Conservation (phyloP, 2,888 invertebrate genomes). For the Marronus borbonicus region DNA sequence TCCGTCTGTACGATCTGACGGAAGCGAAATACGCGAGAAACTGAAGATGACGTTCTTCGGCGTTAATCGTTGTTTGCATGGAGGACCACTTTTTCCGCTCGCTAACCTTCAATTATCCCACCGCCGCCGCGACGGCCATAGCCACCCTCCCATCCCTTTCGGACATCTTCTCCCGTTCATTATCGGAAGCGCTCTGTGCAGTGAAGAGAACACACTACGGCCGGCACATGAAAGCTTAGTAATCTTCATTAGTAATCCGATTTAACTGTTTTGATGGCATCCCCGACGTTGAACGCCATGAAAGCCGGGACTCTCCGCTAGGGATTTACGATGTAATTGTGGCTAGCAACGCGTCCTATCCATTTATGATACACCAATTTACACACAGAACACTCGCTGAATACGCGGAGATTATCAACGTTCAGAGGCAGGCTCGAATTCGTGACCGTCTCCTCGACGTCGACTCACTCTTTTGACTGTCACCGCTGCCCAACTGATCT, state of each 20-base stretch:
- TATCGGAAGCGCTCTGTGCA: constrained; percentile 33
- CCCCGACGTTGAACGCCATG: constrained; percentile 40
- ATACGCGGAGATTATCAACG: constrained; percentile 42
- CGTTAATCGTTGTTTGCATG: constrained; percentile 32
- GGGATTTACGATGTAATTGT: constrained; percentile 48
- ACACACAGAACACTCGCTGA: constrained; percentile 42
- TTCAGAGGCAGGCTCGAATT: constrained; percentile 37
- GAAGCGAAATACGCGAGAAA: constrained; percentile 3
- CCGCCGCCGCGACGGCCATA: not conserved
- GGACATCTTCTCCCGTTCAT: constrained; percentile 21
- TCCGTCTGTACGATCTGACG: not conserved
- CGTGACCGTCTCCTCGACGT: not conserved
- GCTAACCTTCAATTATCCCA: constrained; percentile 32
- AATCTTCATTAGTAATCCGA: constrained; percentile 48
- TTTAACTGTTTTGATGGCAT: constrained; percentile 47
- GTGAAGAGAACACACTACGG: constrained; percentile 36
- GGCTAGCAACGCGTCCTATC: constrained; percentile 47
- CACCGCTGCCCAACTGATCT: constrained; percentile 30
- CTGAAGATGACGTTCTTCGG: not conserved
- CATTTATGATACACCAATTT: constrained; percentile 48
- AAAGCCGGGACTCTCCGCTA: constrained; percentile 29
- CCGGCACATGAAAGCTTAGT: constrained; percentile 40
- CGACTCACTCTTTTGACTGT: not conserved
- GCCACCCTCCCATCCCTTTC: not conserved
- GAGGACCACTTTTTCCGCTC: constrained; percentile 30